Percentiles rank a stretch among this genome's conserved stretches.
phyloP scores from a whole-genome alignment of 2,888 invertebrate species.

The Lamproptera curius region DNA sequence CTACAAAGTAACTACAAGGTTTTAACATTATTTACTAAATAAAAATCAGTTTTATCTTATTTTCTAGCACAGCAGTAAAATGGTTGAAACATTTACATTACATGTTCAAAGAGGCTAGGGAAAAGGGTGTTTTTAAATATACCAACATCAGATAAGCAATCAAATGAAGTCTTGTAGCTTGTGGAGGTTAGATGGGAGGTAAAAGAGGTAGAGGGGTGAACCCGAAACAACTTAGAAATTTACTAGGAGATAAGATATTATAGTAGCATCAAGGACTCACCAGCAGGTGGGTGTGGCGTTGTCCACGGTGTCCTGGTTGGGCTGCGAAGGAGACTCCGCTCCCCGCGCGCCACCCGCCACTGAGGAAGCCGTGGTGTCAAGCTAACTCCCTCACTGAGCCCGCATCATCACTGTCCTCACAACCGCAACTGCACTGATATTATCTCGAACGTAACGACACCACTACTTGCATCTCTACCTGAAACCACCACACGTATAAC shows the following conservation, averaged over 20 bases:
- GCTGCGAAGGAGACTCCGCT: slow-evolving; percentile 77
- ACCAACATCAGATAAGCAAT: too few relatives aligned
- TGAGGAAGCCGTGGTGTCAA: slow-evolving; percentile 75
- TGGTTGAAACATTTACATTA: too few relatives aligned
- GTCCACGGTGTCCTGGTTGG: slow-evolving; percentile 75
- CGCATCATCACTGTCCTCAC: slow-evolving; percentile 77
- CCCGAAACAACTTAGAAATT: too few relatives aligned
- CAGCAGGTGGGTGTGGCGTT: slow-evolving; percentile 74
- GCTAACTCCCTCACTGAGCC: slow-evolving; percentile 74
- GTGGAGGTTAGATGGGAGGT: too few relatives aligned
- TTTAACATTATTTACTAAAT: too few relatives aligned
- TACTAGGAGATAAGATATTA: not conserved
- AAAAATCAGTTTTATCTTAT: too few relatives aligned
- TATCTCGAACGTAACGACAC: slow-evolving; percentile 74
- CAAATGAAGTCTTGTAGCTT: too few relatives aligned
- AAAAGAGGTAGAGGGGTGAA: too few relatives aligned
- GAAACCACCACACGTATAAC: slow-evolving; percentile 51
- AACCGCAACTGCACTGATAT: slow-evolving; percentile 74
- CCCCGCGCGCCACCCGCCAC: slow-evolving; percentile 76
- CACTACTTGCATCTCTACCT: slow-evolving; percentile 67
- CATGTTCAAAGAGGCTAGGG: too few relatives aligned
- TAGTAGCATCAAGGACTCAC: slow-evolving; percentile 42
- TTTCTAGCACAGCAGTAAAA: too few relatives aligned
- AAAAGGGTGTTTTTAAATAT: too few relatives aligned
- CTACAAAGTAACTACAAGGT: too few relatives aligned